Evolutionary conservation across 1,140 invertebrate species (phyloP), one percentile per base, ranked within the genome.

Genomic region (Bilobella aurantiaca): DNA sequence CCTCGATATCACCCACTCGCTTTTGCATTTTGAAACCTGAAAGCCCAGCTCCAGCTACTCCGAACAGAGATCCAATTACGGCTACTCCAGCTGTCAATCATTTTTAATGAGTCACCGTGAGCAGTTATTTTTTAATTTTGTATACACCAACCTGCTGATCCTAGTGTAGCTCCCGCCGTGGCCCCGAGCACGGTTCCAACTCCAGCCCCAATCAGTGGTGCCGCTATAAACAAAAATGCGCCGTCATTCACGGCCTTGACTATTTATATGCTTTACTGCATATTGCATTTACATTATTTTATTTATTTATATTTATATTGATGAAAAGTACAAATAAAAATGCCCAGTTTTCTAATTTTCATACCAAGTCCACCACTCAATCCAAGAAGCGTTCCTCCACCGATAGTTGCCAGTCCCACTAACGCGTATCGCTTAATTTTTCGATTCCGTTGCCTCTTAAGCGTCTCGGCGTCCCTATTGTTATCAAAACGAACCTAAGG

Each of bases 11-110:
- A 25, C 86, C 86, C 58, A 87, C 82, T 67, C 86, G 74, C 74
- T 84, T 86, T 63, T 86, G 83, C 86, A 87, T 87, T 77, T 87
- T 86, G 72, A 82, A 85, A 27, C 85, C 84, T 83, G 72, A 59
- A 71, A 73, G 66, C 34, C 85, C 84, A 60, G 85, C 85, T 30
- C 86, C 86, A 65, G 86, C 85, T 5, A 84, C 82, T 37, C 85
- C 85, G 78, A 87, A 87, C 56, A 87, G 74, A 1, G 85, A 86
- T 2, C 84, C 84, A 60, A 87, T 81, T 34, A 87, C 79, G 30
- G 85, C 84, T 8, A 82, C 78, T 21, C 85, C 85, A 28, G 83
- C 81, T 32, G 80, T 31, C 27, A 58, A 68, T 30, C 49, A 61
- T 18, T 34, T 5, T 18, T 12, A 32, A n/a, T 14, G 5, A 18